Conservation (phyloP, 2,797 vertebrate species). For the Microcaecilia unicolor region DNA sequence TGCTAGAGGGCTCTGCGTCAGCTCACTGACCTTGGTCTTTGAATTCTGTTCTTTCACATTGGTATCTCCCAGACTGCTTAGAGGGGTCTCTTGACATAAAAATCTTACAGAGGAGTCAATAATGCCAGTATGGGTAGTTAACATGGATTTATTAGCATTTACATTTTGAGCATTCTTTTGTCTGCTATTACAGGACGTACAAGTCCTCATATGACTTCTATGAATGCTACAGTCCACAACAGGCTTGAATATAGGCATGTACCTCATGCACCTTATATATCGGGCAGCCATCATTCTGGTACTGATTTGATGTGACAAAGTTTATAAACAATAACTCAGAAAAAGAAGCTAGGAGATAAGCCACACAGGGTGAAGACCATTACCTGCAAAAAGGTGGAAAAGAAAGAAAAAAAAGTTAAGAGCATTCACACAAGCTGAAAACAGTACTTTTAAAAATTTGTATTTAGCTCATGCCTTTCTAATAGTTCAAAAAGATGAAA, state of each 20-base stretch:
- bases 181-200: slow-evolving; percentile 3
- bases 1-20: neutral
- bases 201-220: neutral
- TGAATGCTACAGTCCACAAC: neutral
- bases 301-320: neutral
- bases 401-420: too few relatives aligned
- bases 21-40: neutral
- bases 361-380: accelerated
- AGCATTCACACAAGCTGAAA: too few relatives aligned
- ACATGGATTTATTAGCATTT: slow-evolving; percentile 3
- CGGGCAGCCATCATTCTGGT: slow-evolving; percentile 42
- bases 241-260: slow-evolving; percentile 4
- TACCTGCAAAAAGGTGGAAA: slow-evolving; percentile 24
- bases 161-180: slow-evolving; percentile 3
- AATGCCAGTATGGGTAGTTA: slow-evolving; percentile 3
- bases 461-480: too few relatives aligned
- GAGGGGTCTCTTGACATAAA: slow-evolving; percentile 21
- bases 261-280: slow-evolving; percentile 24
- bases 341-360: neutral
- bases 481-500: too few relatives aligned
- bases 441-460: too few relatives aligned
- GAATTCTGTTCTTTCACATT: slow-evolving; percentile 5
- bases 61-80: slow-evolving; percentile 3
- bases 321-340: neutral
- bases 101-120: neutral